Evolutionary conservation across 2,797 vertebrate genomes (phyloP), one percentile per base, ranked within the genome.

Genomic region (Myripristis jacobus): DNA sequence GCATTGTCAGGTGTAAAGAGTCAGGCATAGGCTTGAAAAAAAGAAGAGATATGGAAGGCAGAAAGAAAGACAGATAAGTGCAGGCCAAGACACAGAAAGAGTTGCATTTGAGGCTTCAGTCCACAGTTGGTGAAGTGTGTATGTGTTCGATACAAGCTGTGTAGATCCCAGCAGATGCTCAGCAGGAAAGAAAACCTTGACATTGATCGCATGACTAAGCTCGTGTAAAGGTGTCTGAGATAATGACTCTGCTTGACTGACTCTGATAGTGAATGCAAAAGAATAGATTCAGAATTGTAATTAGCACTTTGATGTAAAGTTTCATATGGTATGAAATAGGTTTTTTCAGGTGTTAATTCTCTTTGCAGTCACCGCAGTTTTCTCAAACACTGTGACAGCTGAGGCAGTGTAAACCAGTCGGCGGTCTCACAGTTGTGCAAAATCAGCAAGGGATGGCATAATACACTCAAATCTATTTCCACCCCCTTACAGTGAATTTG

Each of bases 301-400:
- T 86, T 70, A 89, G 77, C 68, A 78, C 77, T 76, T 70, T 80
- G 81, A 85, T 73, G 76, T 77, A 76, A 79, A 81, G 78, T 84
- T 88, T 88, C 81, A 87, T 88, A 81, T 79, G 63, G 51, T 81
- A 75, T 90, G 85, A 90, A 87, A 87, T 88, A 72, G 13, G 22
- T 59, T 81, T 82, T 88, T 79, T 74, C 55, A 73, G 82, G 74
- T 69, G 67, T 80, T 66, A 71, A 75, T 80, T 79, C 66, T 46
- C 56, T 44, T 52, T 34, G 43, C 76, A 52, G 77, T 83, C 57
- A 31, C 70, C 19, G 10, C 77, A 48, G 87, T 77, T 79, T 73
- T 78, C 74, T 81, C 67, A 71, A 66, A 38, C 52, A 70, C 70
- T 77, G 64, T 83, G 75, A 75, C 73, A 51, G n/a, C 27, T 11